Evolutionary conservation across 2,888 invertebrate species (phyloP).

Genomic region (Apotomis betuletana): DNA sequence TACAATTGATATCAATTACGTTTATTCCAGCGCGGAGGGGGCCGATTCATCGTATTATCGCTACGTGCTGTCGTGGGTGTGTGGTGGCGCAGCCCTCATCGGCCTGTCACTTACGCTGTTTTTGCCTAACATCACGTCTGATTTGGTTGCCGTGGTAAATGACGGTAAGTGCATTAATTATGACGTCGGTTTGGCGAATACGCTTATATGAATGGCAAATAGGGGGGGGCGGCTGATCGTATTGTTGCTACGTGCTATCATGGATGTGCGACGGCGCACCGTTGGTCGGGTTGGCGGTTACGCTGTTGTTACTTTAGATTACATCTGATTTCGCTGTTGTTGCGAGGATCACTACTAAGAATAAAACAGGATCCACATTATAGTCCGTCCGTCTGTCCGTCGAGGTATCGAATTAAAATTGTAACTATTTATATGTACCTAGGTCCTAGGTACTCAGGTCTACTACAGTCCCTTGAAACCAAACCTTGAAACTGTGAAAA

Average conservation of each 20-base stretch:
- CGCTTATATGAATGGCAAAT: too few species aligned
- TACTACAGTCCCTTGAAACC: too few species aligned
- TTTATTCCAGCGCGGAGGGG: constrained; percentile 64
- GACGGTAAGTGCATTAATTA: constrained; percentile 8
- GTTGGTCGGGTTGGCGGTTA: constrained; percentile 62
- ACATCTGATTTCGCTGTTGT: constrained; percentile 45
- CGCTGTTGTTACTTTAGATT: constrained; percentile 63
- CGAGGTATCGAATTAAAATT: too few species aligned
- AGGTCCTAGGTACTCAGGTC: too few species aligned
- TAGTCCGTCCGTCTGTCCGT: too few species aligned
- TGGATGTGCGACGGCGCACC: constrained; percentile 72
- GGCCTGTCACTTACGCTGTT: constrained; percentile 66
- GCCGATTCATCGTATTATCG: constrained; percentile 65
- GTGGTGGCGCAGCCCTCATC: constrained; percentile 64
- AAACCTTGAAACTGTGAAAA: too few species aligned
- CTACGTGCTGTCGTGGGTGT: constrained; percentile 68
- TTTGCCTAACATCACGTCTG: constrained; percentile 59
- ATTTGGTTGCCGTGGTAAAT: constrained; percentile 30
- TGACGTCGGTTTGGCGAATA: too few species aligned
- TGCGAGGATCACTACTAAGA: not conserved
- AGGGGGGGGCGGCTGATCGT: constrained; percentile 48
- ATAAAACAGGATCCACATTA: too few species aligned
- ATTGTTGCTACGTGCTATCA: constrained; percentile 68
- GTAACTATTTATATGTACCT: too few species aligned
- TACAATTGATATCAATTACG: too few species aligned